Evolutionary conservation across 2,888 invertebrate genomes (phyloP), one percentile per base, ranked within the genome.

Genomic region (Orthosia incerta): DNA sequence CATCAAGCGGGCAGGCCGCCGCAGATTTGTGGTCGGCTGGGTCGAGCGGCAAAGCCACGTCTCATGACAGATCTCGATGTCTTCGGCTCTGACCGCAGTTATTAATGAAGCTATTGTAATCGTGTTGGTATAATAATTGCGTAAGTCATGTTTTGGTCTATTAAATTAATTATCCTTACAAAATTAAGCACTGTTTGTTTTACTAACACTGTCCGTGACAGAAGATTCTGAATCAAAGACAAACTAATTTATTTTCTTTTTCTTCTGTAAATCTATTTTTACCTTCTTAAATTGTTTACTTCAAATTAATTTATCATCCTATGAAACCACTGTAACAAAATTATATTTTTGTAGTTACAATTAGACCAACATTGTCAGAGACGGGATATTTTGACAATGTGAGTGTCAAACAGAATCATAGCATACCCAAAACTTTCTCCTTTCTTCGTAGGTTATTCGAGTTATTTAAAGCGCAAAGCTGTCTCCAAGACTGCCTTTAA

Each of bases 11-110:
- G 74, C 80, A 51, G 74, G 60, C 16, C 80, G 84, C 95, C 94
- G 88, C 94, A 94, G 95, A 95, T 96, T 95, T 94, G 95, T 95
- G 95, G 95, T 94, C 93, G 91, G 90, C 86, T 83, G 85, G 89
- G 86, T 87, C 87, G 86, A 88, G 86, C 87, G 85, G 87, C 89
- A 89, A 85, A 86, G 87, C 88, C 84, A 83, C 87, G 88, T 88
- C 90, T 88, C 90, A 89, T 90, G 88, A 89, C 89, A 87, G 80
- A 85, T 82, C 88, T 84, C 82, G 82, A 88, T 89, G 91, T 90
- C 92, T 91, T 93, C 87, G 79, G 81, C 87, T 83, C 83, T 89
- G 87, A 90, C 91, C 92, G 77, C 90, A 81, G 86, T 90, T 91
- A 92, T 92, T 92, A 93, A 92, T 93, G 89, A 89, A 87, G 84